Conservation (phyloP, 2,113 vertebrate species). For the Myiozetetes cayanensis region DNA sequence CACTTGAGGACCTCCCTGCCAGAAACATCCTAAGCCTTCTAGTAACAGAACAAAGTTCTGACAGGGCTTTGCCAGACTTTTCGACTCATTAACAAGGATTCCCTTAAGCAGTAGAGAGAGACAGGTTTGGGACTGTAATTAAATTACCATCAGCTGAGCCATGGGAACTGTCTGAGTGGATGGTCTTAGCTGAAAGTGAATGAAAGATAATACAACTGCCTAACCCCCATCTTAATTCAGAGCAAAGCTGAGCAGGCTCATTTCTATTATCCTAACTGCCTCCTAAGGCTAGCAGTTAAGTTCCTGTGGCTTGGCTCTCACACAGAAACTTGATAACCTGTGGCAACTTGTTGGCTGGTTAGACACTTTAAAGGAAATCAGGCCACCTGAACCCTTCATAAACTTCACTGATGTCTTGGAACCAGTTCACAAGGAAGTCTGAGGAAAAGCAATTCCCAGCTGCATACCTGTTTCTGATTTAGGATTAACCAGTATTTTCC, state of each 20-base stretch:
- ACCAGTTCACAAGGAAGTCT: not conserved
- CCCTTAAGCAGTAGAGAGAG: not conserved
- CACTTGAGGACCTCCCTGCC: not conserved
- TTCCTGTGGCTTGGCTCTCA: not conserved
- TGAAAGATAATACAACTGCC: not conserved
- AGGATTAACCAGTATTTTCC: not conserved
- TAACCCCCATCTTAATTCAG: not conserved
- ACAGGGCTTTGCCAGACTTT: not conserved
- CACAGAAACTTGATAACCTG: not conserved
- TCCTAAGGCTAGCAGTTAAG: not conserved
- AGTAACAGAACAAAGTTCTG: not conserved
- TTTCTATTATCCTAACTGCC: not conserved
- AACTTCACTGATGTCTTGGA: not conserved
- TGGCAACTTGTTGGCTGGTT: not conserved
- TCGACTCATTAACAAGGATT: not conserved
- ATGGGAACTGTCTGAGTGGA: constrained; percentile 30
- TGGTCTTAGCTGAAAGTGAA: constrained; percentile 16
- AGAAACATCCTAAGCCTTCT: not conserved
- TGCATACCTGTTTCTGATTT: not conserved
- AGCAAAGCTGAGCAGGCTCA: not conserved
- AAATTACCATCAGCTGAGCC: not conserved
- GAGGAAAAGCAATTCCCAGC: not conserved
- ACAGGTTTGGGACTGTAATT: not conserved
- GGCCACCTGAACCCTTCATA: not conserved
- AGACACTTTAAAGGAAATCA: not conserved